Base-by-base conservation (phyloP, 1,140 invertebrate species). In the Bombus vancouverensis region DNA sequence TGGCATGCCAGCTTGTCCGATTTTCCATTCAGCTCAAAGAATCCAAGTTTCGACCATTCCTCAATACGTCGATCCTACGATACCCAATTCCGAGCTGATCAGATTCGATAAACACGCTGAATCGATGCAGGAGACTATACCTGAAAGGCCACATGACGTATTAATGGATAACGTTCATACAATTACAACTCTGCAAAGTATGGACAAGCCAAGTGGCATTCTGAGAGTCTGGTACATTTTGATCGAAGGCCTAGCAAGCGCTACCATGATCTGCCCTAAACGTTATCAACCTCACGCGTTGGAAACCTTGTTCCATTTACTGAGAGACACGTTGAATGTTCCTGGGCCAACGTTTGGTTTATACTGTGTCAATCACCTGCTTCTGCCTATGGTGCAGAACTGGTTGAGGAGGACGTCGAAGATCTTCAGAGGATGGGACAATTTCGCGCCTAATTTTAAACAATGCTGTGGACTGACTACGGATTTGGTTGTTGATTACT, bases 1-100 rank as follows among this genome's bases (percentile, higher is more conserved):
- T 94, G 97, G 97, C 91, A 99, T 99, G 98, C 98, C 98, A 32
- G 98, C 98, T 87, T 99, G 98, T 94, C 98, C 98, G 1, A 97
- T 98, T 73, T 99, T 99, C 92, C 98, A 98, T 93, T 97, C 98
- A 22, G 97, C 98, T 1, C 97, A 98, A 90, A 97, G 97, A 92
- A 98, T 98, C 85, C 98, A 98, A 92, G 96, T 97, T 2, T 97
- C 98, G 72, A 97, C 96, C 34, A 96, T 97, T 6, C 96, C 97
- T 22, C 97, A 97, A 86, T 96, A 97, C 83, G 98, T 98, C 0
- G 98, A 98, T 94, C 96, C 97, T 3, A 96, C 97, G n/a, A 97
- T 98, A 89, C 97, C 97, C n/a, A 98, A 97, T 86, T 94, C 96
- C 42, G 96, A 97, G 84, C 94, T 97, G 81, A 96, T 96, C 53